Evolutionary conservation across 2,888 invertebrate genomes (phyloP).

Genomic region (Drosophila putrida): DNA sequence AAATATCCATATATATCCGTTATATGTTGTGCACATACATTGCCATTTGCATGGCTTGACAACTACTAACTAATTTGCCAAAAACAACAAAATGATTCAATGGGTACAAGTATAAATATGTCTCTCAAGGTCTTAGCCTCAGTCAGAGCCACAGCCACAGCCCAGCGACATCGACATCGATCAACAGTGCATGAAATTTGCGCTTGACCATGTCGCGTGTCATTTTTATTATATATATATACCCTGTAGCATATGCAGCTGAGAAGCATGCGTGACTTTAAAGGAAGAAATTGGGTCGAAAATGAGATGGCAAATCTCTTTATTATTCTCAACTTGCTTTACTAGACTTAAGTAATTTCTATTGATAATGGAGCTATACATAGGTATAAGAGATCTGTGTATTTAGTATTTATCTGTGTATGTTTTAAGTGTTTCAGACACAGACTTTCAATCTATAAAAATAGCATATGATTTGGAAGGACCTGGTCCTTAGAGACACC

Average conservation of each 20-base stretch:
- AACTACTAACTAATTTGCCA: slow-evolving; percentile 60
- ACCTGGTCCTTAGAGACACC: too few relatives aligned
- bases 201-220: slow-evolving; percentile 68
- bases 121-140: slow-evolving; percentile 53
- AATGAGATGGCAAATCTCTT: too few relatives aligned
- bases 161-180: slow-evolving; percentile 61
- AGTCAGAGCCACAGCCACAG: slow-evolving; percentile 39
- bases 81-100: slow-evolving; percentile 60
- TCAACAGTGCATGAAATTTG: slow-evolving; percentile 73
- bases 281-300: background rate
- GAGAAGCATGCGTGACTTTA: background rate
- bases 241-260: slow-evolving; percentile 29
- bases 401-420: too few relatives aligned
- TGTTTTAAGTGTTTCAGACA: too few relatives aligned
- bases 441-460: too few relatives aligned
- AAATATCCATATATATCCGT: slow-evolving; percentile 38
- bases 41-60: slow-evolving; percentile 51
- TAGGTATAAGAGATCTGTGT: too few relatives aligned
- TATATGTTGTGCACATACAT: slow-evolving; percentile 15
- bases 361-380: too few relatives aligned
- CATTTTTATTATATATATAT: slow-evolving; percentile 46
- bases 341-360: too few relatives aligned
- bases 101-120: slow-evolving; percentile 50
- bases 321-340: too few relatives aligned
- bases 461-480: too few relatives aligned